phyloP scores from a whole-genome alignment of 2,113 vertebrate species.

The Tragelaphus imberbis region DNA sequence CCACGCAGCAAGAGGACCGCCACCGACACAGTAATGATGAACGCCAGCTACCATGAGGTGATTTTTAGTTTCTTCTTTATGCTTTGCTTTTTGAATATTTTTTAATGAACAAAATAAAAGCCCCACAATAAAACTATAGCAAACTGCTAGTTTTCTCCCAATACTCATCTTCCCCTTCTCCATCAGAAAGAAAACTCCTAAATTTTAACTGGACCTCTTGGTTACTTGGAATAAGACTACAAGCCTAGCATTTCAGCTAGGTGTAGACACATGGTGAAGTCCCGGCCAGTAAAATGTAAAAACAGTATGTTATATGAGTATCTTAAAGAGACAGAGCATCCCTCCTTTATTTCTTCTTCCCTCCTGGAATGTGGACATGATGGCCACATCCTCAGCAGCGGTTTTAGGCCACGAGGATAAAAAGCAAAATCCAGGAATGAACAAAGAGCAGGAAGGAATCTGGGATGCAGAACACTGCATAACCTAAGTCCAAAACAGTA shows the following conservation, averaged over 20 bases:
- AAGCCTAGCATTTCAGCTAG: neutral
- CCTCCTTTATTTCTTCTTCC: neutral
- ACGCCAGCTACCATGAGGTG: neutral
- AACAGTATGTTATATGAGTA: neutral
- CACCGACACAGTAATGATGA: neutral
- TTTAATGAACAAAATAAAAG: neutral
- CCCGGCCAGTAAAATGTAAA: neutral
- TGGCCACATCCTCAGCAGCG: neutral
- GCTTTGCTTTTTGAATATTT: neutral
- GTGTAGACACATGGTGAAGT: neutral
- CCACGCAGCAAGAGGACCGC: neutral
- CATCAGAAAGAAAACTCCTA: neutral
- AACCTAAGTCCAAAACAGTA: neutral
- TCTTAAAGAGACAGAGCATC: neutral
- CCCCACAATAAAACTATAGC: neutral
- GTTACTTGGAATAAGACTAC: neutral
- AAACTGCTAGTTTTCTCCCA: neutral
- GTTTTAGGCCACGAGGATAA: neutral
- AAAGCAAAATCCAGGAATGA: neutral
- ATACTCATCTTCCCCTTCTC: neutral
- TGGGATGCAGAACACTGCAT: neutral
- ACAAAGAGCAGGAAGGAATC: neutral
- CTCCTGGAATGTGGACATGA: neutral
- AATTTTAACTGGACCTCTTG: neutral
- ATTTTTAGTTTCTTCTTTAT: neutral